A percentile compares a stretch with the other conserved stretches of the same genome.
These are phyloP conservation scores for Acanthosepion esculentum DNA, from an alignment of 2,888 invertebrate species.

Conservation along the genomic window DNA sequence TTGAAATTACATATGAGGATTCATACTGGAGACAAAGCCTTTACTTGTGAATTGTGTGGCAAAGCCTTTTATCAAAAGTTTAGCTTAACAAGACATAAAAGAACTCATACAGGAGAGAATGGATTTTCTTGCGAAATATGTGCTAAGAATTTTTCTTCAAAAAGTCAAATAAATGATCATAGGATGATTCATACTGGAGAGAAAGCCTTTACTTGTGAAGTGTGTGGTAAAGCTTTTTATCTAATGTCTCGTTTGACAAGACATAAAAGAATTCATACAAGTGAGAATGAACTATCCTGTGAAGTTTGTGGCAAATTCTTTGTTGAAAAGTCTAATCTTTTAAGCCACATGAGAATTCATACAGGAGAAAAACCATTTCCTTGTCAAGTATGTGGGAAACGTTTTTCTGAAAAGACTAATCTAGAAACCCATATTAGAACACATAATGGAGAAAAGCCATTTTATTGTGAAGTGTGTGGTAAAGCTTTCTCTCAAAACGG, in stretches of 20 bases:
- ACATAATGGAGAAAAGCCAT: conserved; percentile 54
- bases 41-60: background rate
- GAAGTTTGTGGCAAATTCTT: conserved; percentile 53
- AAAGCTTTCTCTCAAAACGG: conserved; percentile 53
- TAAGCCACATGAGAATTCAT: conserved; percentile 55
- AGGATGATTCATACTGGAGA: conserved; percentile 52
- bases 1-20: too few species aligned
- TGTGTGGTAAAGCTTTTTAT: conserved; percentile 53
- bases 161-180: background rate
- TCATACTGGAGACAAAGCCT: too few species aligned
- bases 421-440: conserved; percentile 54
- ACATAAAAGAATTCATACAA: conserved; percentile 52
- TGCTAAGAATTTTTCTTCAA: background rate
- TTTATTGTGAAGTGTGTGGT: conserved; percentile 54
- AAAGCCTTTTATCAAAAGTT: background rate
- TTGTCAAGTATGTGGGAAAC: conserved; percentile 56
- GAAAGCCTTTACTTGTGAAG: conserved; percentile 52
- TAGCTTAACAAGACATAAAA: conserved; percentile 3
- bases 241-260: conserved; percentile 50
- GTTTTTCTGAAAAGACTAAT: conserved; percentile 55
- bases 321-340: conserved; percentile 52
- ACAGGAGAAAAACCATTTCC: conserved; percentile 55
- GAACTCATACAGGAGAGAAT: conserved; percentile 23
- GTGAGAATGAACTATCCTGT: conserved; percentile 52
- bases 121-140: background rate